A percentile compares a stretch with the other conserved stretches of the same genome.
phyloP scores from a whole-genome alignment of 2,888 invertebrate genomes.

The Temnothorax ravouxi region DNA sequence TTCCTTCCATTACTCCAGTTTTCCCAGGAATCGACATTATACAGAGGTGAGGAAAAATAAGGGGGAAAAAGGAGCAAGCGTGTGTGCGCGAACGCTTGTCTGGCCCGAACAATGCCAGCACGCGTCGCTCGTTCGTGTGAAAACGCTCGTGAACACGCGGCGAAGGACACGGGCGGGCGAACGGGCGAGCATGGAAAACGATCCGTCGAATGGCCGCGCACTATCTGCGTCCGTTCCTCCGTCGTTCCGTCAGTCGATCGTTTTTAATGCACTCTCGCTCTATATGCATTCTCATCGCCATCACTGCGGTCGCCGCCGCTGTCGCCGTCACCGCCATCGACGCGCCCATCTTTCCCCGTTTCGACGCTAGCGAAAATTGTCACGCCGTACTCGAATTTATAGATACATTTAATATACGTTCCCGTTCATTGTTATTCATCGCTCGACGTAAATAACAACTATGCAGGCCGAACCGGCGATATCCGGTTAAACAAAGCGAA shows the following conservation, averaged over 20 bases:
- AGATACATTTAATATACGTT: slow-evolving; percentile 64
- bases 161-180: slow-evolving; percentile 26
- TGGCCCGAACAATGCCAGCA: slow-evolving; percentile 48
- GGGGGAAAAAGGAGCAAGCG: background rate
- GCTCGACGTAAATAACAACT: slow-evolving; percentile 78
- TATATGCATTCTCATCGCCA: slow-evolving; percentile 25
- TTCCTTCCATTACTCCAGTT: slow-evolving; percentile 28
- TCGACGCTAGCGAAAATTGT: slow-evolving; percentile 71
- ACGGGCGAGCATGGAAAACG: slow-evolving; percentile 48
- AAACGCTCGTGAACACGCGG: slow-evolving; percentile 43
- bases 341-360: slow-evolving; percentile 20
- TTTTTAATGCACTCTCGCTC: slow-evolving; percentile 57
- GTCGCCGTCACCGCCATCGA: slow-evolving; percentile 5
- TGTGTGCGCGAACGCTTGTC: slow-evolving; percentile 31
- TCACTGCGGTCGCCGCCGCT: slow-evolving; percentile 11
- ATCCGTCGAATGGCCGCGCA: slow-evolving; percentile 43
- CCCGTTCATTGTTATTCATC: slow-evolving; percentile 79
- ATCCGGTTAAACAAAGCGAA: slow-evolving; percentile 75
- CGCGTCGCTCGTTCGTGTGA: slow-evolving; percentile 45
- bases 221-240: slow-evolving; percentile 50
- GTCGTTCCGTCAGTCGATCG: slow-evolving; percentile 46
- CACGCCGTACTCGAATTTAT: slow-evolving; percentile 74
- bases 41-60: slow-evolving; percentile 29
- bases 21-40: slow-evolving; percentile 33
- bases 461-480: slow-evolving; percentile 67